Evolutionary conservation across 2,797 vertebrate genomes (phyloP), one percentile per base, ranked within the genome.

Genomic region (Eutrigla gurnardus): DNA sequence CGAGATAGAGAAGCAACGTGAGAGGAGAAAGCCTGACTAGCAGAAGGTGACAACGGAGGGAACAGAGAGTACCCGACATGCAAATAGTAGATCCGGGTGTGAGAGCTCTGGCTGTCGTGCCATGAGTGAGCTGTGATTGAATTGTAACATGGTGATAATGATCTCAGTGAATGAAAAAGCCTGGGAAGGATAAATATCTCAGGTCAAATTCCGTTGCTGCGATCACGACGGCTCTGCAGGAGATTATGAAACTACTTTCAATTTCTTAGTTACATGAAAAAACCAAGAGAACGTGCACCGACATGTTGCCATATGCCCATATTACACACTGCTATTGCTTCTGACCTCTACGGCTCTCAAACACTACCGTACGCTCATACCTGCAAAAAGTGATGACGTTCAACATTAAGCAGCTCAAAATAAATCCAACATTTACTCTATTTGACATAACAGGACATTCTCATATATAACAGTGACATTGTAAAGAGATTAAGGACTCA

Each of bases 81-180:
- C 47, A 75, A 49, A 77, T 55, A 15, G 17, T 6, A 39, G 12
- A 50, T 14, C 9, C 15, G 13, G 67, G 54, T 65, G 77, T 82
- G 73, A 78, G 59, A 65, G 25, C 32, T 59, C 57, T 36, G 65
- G 62, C 60, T 42, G 64, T 53, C 52, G 4, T 36, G 53, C 78
- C 67, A 33, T 4, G 33, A 25, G 25, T 46, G n/a, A n/a, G 47
- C 8, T 52, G 40, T 50, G 53, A 36, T 47, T 52, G 54, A 74
- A 42, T 75, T 63, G 64, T 61, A 65, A 65, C 2, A 7, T 11
- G 47, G 42, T 18, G 67, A 63, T 57, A 52, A 75, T 52, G 52
- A 62, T 17, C 25, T 25, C 25, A 25, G 25, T 25, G 25, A 2
- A 25, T 25, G 39, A 52, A 11, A 40, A 62, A 39, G 47, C 50